Base-by-base conservation (phyloP, 2,888 invertebrate genomes). In the Omphaloscelis lunosa region DNA sequence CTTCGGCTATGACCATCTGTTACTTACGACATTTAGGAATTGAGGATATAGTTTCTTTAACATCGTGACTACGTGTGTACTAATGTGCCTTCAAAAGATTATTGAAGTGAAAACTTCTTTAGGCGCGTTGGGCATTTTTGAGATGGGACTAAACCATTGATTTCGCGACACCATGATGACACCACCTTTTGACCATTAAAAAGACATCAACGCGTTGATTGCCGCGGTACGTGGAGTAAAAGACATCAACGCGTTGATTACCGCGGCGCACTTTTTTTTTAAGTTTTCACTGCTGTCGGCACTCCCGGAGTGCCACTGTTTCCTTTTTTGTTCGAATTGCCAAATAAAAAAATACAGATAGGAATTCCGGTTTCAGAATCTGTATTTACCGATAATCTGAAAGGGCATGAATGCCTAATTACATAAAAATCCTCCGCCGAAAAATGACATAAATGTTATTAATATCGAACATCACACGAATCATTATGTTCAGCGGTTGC, bases 401-500 rank as follows among this genome's bases (percentile, higher is more conserved):
- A 77, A 82, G 72, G 62, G 17, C 51, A 62, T 62, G 70, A 70
- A 73, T 66, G 70, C 5, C 61, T 77, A 62, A 62, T 77, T 75
- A 72, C 58, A 65, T 29, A 68, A 72, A 75, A 29, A 68, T 41
- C 9, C 39, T 63, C 29, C 29, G 39, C 3, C 20, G 15, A 66
- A 83, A 79, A 72, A 75, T 75, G 45, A 9, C 53, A 70, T 70
- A 58, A 67, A 71, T 72, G 27, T 72, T 73, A 72, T 67, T 67
- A 80, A 76, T 84, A 80, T 75, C 48, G 72, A 76, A 80, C 80
- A 79, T 69, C 82, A 77, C 77, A 74, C 80, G 77, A 65, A 73
- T 80, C 66, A 81, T 87, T 81, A 80, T 84, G 63, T 73, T 69
- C 77, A 59, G 82, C 69, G 79, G 78, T 80, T 76, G 53, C 75